Base-by-base conservation (phyloP, 2,888 invertebrate genomes). In the Sericinus montela region DNA sequence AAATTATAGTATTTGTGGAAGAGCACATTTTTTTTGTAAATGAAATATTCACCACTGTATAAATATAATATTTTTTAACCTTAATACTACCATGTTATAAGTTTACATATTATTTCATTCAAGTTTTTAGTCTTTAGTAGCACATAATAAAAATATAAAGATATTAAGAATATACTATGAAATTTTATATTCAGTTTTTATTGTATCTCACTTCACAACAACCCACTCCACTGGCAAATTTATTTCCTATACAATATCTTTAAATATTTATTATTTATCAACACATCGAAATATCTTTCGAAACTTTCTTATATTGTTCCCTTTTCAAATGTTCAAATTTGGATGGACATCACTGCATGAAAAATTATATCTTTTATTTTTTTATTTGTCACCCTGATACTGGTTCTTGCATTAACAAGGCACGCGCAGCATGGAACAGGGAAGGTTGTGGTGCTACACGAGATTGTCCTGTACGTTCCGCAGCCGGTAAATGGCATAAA, bases 401-500 rank as follows among this genome's bases (percentile, higher is more conserved):
- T 0, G 82, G 74, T 25, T 81, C 74, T 66, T 90, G 89, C 75
- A 90, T 74, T 28, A 91, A 71, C 45, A 91, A 65, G 37, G 88
- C 75, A 55, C 90, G 85, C 1, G 90, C 91, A 56, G 91, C 89
- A 57, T 90, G 87, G 61, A 90, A 91, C 42, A 91, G 72, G 36
- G 87, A 82, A 1, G 90, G 83, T 57, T 80, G 86, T 9, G 85
- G 80, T 1, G 82, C 70, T 28, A 76, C 74, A 11, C 86, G 77
- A 0, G 90, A 77, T 49, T 88, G 89, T 0, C 83, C 88, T 14
- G 90, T 89, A 44, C 90, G 80, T 60, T 94, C 93, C 4, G 91
- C 90, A 1, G 92, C 83, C 0, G 94, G 93, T 60, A 94, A 76
- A 59, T 92, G 91, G 66, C 94, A 94, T 39, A 95, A 75, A 67